phyloP scores from a whole-genome alignment of 2,888 invertebrate genomes.

The Heliconius hortense region DNA sequence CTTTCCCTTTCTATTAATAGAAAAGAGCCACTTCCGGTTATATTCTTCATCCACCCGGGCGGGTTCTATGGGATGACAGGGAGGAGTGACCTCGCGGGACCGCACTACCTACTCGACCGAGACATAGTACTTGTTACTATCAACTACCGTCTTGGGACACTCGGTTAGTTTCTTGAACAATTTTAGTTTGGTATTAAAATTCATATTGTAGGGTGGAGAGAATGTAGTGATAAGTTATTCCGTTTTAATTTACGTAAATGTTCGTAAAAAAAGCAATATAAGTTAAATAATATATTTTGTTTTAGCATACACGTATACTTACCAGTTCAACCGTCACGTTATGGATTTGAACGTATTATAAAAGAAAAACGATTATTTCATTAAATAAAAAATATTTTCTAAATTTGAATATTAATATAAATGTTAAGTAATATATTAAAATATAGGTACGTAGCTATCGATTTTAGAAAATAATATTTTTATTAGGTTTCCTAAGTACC shows the following conservation, averaged over 20 bases:
- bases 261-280: too few relatives aligned
- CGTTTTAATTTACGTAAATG: too few relatives aligned
- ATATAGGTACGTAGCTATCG: too few relatives aligned
- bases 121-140: constrained; percentile 83
- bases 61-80: constrained; percentile 82
- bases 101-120: constrained; percentile 83
- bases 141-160: constrained; percentile 81
- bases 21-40: constrained; percentile 71
- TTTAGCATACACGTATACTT: too few relatives aligned
- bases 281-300: too few relatives aligned
- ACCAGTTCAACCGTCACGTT: too few relatives aligned
- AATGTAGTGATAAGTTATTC: background rate
- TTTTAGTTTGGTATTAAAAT: background rate
- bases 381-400: too few relatives aligned
- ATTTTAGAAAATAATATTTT: background rate
- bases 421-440: too few relatives aligned
- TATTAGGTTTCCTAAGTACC: constrained; percentile 79
- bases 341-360: too few relatives aligned
- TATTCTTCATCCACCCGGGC: constrained; percentile 85
- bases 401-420: too few relatives aligned
- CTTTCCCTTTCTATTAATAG: constrained; percentile 35
- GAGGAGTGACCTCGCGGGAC: constrained; percentile 76
- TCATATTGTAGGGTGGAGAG: background rate
- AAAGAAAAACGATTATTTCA: too few relatives aligned
- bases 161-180: constrained; percentile 49